Evolutionary conservation across 2,797 vertebrate genomes (phyloP).

Genomic region (Dromococcyx pavoninus): DNA sequence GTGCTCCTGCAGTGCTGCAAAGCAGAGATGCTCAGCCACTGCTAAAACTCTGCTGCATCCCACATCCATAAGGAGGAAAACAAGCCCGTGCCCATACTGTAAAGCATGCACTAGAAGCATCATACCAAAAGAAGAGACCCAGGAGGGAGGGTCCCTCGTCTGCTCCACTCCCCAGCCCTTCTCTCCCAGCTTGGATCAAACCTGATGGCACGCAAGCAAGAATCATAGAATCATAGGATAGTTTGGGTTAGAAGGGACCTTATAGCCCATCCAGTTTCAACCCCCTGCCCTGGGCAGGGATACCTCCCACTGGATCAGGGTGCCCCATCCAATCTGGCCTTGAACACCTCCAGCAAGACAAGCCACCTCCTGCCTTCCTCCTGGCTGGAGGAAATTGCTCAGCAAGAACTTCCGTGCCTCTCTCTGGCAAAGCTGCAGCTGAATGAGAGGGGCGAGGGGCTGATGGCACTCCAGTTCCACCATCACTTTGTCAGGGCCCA

Average conservation of each 20-base stretch:
- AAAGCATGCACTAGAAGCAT: background rate
- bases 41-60: background rate
- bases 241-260: no score
- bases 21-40: background rate
- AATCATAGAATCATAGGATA: no score
- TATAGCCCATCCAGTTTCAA: no score
- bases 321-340: no score
- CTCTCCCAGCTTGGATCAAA: background rate
- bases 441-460: background rate
- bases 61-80: background rate
- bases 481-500: background rate
- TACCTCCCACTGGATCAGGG: no score
- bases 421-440: background rate
- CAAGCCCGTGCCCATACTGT: background rate
- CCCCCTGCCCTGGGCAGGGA: no score
- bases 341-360: background rate
- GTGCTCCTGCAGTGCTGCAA: background rate
- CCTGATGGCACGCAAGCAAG: background rate
- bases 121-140: rapidly evolving
- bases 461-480: background rate
- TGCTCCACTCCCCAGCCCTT: background rate
- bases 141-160: background rate
- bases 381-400: slow-evolving; percentile 7
- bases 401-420: background rate
- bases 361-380: background rate